These are phyloP conservation scores for Caenorhabditis japonica DNA, from an alignment of 2,888 invertebrate genomes.

Conservation along the genomic window DNA sequence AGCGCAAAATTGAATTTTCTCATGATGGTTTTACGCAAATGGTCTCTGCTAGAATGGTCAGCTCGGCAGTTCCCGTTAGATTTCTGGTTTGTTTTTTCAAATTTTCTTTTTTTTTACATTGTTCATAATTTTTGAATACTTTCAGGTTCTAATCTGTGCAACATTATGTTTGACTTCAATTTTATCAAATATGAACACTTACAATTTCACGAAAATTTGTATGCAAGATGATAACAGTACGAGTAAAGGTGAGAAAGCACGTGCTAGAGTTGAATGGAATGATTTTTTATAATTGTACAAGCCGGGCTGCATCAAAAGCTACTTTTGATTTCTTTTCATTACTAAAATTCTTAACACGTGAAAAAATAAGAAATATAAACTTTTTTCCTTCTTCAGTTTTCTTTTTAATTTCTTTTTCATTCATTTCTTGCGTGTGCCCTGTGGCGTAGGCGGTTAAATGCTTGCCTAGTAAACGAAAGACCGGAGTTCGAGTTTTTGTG, in stretches of 20 bases:
- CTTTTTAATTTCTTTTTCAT: no score
- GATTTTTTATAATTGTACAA: no score
- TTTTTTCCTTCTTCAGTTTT: no score
- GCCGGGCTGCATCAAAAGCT: no score
- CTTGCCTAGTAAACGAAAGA: no score
- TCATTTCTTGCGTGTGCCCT: no score
- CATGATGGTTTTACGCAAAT: no score
- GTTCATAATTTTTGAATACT: neutral
- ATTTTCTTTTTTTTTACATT: neutral
- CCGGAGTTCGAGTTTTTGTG: no score
- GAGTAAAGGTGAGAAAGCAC: conserved; percentile 34
- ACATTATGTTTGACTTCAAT: conserved; percentile 58
- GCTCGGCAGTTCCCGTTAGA: conserved; percentile 38
- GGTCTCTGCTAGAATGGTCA: conserved; percentile 26
- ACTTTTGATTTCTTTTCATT: no score
- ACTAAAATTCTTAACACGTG: no score
- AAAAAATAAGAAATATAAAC: neutral
- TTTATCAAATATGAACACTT: conserved; percentile 60
- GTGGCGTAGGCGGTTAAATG: no score
- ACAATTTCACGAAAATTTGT: conserved; percentile 65
- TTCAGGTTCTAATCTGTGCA: conserved; percentile 53
- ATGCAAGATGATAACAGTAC: conserved; percentile 57
- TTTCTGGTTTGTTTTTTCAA: conserved; percentile 26
- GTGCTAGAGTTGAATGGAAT: no score
- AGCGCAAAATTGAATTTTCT: conserved; percentile 12